These are phyloP conservation scores for Pampusana beccarii DNA, from an alignment of 2,113 vertebrate species.

Conservation along the genomic window DNA sequence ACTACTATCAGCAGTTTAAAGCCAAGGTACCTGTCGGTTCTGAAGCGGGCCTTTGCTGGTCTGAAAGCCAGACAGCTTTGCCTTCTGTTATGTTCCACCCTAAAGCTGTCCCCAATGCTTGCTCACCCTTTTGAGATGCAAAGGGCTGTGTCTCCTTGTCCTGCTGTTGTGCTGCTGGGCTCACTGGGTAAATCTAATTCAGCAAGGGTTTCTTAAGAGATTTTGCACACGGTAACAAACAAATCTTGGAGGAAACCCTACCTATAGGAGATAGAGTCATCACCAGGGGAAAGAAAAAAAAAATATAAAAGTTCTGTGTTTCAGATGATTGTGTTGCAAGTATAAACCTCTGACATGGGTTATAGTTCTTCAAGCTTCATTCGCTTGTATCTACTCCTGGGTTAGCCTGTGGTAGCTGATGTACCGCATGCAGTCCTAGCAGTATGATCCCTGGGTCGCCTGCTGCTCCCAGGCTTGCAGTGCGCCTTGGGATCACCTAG, in stretches of 20 bases:
- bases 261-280: background rate
- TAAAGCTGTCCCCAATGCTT: background rate
- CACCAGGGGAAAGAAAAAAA: background rate
- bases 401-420: background rate
- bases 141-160: background rate
- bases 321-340: background rate
- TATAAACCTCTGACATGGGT: background rate
- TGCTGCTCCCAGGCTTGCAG: background rate
- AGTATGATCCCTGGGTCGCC: background rate
- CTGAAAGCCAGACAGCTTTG: background rate
- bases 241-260: background rate
- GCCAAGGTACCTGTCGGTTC: background rate
- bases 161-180: background rate
- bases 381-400: fast-evolving
- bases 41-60: background rate
- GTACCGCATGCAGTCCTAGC: fast-evolving
- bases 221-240: background rate
- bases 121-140: background rate
- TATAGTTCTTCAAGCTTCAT: background rate
- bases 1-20: background rate
- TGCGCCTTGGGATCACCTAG: fast-evolving
- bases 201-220: background rate
- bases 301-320: background rate
- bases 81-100: background rate
- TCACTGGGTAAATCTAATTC: background rate